phyloP scores from a whole-genome alignment of 2,797 vertebrate species.

The Schizopygopsis malacanthus region DNA sequence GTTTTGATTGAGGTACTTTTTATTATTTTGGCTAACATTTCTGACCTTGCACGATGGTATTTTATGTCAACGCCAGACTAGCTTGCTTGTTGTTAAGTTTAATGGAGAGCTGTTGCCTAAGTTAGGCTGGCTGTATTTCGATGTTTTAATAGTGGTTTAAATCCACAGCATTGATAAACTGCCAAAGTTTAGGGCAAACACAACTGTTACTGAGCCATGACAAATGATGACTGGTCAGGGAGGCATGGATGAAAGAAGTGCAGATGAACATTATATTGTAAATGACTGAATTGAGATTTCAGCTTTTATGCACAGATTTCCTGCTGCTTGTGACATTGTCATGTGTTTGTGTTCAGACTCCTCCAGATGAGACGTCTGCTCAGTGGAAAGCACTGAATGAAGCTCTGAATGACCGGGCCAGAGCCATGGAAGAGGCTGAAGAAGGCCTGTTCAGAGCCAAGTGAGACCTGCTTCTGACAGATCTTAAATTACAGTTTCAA shows the following conservation, averaged over 20 bases:
- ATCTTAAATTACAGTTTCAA: not conserved
- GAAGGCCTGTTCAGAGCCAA: constrained; percentile 88
- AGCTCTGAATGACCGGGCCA: constrained; percentile 83
- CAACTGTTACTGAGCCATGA: too few species aligned
- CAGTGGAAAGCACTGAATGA: constrained; percentile 93
- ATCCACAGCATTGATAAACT: too few species aligned
- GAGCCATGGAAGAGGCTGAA: constrained; percentile 84
- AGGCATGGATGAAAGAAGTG: too few species aligned
- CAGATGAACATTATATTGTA: too few species aligned
- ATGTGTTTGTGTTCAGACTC: constrained; percentile 69
- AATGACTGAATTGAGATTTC: not conserved
- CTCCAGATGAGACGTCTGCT: constrained; percentile 82
- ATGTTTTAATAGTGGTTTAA: too few species aligned
- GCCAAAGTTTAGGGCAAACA: too few species aligned
- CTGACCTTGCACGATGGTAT: too few species aligned
- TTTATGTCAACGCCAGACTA: not conserved
- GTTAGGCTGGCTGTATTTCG: too few species aligned
- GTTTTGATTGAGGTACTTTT: not conserved
- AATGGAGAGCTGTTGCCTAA: not conserved
- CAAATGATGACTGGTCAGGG: too few species aligned
- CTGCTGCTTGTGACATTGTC: not conserved
- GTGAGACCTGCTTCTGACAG: constrained; percentile 71
- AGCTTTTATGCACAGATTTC: not conserved
- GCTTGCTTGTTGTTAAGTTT: not conserved
- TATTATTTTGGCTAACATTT: too few species aligned